These are phyloP conservation scores for Chelon labrosus DNA, from an alignment of 2,797 vertebrate genomes.

Conservation along the genomic window DNA sequence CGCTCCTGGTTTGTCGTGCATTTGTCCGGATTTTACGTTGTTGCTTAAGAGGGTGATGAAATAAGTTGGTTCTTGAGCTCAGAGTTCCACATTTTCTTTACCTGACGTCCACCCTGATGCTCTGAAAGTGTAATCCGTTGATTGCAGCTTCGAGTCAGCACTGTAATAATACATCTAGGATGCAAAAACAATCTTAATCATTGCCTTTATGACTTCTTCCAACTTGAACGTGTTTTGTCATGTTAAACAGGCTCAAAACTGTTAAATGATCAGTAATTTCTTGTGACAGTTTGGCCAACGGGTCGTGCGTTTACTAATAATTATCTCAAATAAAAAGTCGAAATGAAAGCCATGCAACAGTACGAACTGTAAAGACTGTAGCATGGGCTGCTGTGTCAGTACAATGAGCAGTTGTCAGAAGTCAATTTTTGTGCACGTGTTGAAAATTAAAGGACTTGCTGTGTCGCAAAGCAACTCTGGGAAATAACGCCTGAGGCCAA, in stretches of 20 bases:
- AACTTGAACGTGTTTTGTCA: neutral
- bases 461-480: slow-evolving; percentile 42
- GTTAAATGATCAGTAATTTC: neutral
- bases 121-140: slow-evolving; percentile 2
- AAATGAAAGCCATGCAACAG: slow-evolving; percentile 4
- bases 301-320: neutral
- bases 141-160: neutral
- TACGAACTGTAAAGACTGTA: slow-evolving; percentile 9
- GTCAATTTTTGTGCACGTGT: slow-evolving; percentile 48
- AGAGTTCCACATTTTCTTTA: neutral
- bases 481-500: slow-evolving; percentile 49
- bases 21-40: slow-evolving; percentile 25
- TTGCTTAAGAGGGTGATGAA: slow-evolving; percentile 11
- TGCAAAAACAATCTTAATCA: neutral
- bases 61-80: neutral
- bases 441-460: slow-evolving; percentile 42
- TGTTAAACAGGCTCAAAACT: neutral
- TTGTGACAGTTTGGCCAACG: neutral
- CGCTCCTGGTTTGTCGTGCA: slow-evolving; percentile 3
- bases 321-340: slow-evolving; percentile 4
- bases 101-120: slow-evolving; percentile 1
- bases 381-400: slow-evolving; percentile 39
- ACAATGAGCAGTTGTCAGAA: slow-evolving; percentile 36
- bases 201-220: neutral
- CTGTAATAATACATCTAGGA: neutral